Base-by-base conservation (phyloP, 1,140 invertebrate genomes). In the Neodiprion pinetum region DNA sequence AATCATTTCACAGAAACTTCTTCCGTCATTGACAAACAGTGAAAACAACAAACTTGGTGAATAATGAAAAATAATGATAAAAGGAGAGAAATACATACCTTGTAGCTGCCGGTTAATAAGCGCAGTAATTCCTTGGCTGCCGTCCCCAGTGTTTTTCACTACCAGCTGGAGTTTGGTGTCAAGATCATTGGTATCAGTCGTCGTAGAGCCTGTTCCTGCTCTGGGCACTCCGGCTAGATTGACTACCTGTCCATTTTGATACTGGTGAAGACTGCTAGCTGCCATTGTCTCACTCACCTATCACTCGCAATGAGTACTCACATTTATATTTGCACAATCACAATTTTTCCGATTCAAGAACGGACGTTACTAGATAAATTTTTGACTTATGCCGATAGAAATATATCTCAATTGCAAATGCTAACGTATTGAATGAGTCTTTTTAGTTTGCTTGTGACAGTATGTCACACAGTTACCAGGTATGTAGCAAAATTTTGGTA, bases 211-310 rank as follows among this genome's bases (percentile, higher is more conserved):
- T 14, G 50, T 10, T 71, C 89, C 86, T 67, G 80, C 81, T 76
- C 80, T 79, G 61, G 78, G 78, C 14, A 84, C 76, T 66, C 82
- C 81, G 75, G 82, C 80, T n/a, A 88, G 75, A 70, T 86, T 82
- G 74, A 88, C 83, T 61, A 90, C 84, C 82, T 93, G 93, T 65
- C 91, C 92, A 80, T 93, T 93, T 76, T 90, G 89, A 47, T 93
- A 92, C 75, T 93, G 87, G 83, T 94, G 92, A 49, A 92, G 92
- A 86, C 92, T 93, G 81, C 92, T 93, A 9, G 91, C 91, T 68
- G 93, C 92, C 92, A 94, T 94, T 70, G 94, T 94, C 89, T 95
- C 94, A 86, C 93, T 94, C 76, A 95, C 93, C 94, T 95, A 82
- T 72, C n/a, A 65, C 47, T 70, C 17, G 17, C 67, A 68, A 68